phyloP scores from a whole-genome alignment of 2,113 vertebrate genomes.

The Psammodynastes pulverulentus region DNA sequence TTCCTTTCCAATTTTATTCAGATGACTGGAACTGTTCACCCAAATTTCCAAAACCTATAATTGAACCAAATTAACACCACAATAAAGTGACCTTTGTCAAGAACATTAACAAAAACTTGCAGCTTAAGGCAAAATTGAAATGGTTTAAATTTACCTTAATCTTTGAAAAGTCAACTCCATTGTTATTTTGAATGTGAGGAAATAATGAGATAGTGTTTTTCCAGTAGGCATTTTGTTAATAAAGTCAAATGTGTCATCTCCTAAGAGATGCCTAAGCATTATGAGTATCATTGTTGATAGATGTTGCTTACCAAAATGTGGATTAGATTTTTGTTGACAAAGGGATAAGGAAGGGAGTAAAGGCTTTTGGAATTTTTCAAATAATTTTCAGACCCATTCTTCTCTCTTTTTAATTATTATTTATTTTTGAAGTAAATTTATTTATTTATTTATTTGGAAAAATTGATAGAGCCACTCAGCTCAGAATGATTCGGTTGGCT shows the following conservation, averaged over 20 bases:
- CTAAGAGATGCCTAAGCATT: not conserved
- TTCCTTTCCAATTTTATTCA: not conserved
- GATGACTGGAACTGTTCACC: not conserved
- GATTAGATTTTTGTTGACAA: too few relatives aligned
- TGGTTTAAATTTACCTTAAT: not conserved
- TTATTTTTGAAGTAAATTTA: too few relatives aligned
- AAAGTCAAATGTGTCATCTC: too few relatives aligned
- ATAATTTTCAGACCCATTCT: too few relatives aligned
- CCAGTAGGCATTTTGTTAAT: not conserved
- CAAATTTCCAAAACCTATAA: not conserved
- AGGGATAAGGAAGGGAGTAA: too few relatives aligned
- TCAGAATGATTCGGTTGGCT: too few relatives aligned
- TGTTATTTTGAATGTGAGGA: not conserved
- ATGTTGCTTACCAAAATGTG: too few relatives aligned
- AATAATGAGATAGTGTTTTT: too few relatives aligned
- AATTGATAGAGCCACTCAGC: too few relatives aligned
- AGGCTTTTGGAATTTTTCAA: too few relatives aligned
- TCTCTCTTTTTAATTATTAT: too few relatives aligned
- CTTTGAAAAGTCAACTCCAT: not conserved
- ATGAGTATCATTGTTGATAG: not conserved
- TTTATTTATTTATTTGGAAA: too few relatives aligned
- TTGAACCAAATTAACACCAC: not conserved
- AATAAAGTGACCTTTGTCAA: not conserved
- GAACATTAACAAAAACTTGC: not conserved
- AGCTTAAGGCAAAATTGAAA: not conserved